These are phyloP conservation scores for Pseudomyrmex concolor DNA, from an alignment of 1,140 invertebrate genomes.

Conservation along the genomic window DNA sequence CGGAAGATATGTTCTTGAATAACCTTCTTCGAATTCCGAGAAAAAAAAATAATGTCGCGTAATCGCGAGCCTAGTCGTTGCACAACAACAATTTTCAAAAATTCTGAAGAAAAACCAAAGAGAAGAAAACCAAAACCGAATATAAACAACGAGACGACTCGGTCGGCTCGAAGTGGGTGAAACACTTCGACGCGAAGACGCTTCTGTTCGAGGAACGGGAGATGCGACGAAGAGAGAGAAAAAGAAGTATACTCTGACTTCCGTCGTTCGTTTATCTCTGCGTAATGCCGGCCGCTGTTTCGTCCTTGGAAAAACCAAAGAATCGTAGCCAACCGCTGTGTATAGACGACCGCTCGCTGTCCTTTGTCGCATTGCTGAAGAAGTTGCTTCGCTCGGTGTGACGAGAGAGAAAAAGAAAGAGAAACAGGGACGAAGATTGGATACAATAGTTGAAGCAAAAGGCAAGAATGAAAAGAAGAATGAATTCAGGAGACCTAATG, in stretches of 20 bases:
- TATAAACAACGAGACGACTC: conserved; percentile 1
- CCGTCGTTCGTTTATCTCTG: conserved; percentile 33
- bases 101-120: conserved; percentile 50
- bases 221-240: not conserved
- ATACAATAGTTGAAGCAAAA: conserved; percentile 19
- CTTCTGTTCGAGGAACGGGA: conserved; percentile 11
- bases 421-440: conserved; percentile 18
- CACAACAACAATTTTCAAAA: not conserved
- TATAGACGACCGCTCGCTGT: conserved; percentile 12
- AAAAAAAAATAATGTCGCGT: conserved; percentile 13
- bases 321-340: conserved; percentile 43
- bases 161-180: not conserved
- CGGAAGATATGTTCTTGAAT: not conserved
- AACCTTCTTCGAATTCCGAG: not conserved
- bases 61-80: conserved; percentile 37
- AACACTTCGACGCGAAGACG: not conserved
- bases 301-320: conserved; percentile 55
- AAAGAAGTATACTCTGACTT: conserved; percentile 13
- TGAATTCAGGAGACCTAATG: conserved; percentile 29
- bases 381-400: conserved; percentile 40
- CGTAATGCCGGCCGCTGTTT: conserved; percentile 30
- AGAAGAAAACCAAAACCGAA: not conserved
- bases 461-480: conserved; percentile 10
- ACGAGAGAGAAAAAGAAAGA: not conserved
- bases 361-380: conserved; percentile 42